A percentile compares a stretch with the other conserved stretches of the same genome.
These are phyloP conservation scores for Hydrotaea diabolus DNA, from an alignment of 2,888 invertebrate genomes.

Conservation along the genomic window DNA sequence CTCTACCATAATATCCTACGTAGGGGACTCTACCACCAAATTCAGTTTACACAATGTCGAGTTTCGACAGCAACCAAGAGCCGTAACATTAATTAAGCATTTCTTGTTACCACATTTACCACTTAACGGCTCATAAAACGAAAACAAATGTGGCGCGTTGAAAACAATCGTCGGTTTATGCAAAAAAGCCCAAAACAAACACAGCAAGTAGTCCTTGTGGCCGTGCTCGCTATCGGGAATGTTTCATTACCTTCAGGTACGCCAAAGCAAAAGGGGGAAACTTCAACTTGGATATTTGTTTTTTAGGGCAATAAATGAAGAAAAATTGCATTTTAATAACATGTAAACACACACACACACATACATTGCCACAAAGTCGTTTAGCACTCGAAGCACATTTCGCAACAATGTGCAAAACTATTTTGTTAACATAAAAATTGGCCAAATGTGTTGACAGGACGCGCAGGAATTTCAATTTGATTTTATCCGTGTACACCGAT, in stretches of 20 bases:
- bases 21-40: slow-evolving; percentile 12
- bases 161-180: slow-evolving; percentile 63
- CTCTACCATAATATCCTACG: no score
- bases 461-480: slow-evolving; percentile 7
- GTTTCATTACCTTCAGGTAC: background rate
- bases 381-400: slow-evolving; percentile 3
- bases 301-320: slow-evolving; percentile 73
- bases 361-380: no score
- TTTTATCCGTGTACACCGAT: background rate
- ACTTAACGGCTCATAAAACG: slow-evolving; percentile 71
- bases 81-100: slow-evolving; percentile 74
- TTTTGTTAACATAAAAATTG: slow-evolving; percentile 56
- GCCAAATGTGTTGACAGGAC: slow-evolving; percentile 59
- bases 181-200: slow-evolving; percentile 32
- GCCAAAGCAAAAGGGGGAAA: slow-evolving; percentile 5
- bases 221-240: background rate
- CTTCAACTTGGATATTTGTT: slow-evolving; percentile 35
- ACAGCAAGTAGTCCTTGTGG: slow-evolving; percentile 53
- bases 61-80: slow-evolving; percentile 39
- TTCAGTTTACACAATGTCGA: background rate
- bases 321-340: slow-evolving; percentile 78
- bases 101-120: slow-evolving; percentile 79
- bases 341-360: background rate
- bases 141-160: slow-evolving; percentile 50
- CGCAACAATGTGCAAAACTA: slow-evolving; percentile 62